phyloP scores from a whole-genome alignment of 35 echinoderm and acorn worm species.

The Acanthaster planci region DNA sequence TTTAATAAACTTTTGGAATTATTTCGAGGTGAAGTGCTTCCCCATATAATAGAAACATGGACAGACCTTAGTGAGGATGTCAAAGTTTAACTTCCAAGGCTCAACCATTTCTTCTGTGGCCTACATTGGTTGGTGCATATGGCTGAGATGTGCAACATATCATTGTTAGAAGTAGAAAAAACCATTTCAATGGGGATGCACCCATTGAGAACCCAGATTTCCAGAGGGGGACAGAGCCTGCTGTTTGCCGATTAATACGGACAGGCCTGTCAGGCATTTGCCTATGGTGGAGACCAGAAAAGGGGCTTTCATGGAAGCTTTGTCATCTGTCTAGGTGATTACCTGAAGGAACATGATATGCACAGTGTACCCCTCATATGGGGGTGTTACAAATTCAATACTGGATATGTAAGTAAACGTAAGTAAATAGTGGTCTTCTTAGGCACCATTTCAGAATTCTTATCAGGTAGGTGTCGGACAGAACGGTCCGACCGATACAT shows the following conservation, averaged over 20 bases:
- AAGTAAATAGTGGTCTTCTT: slow-evolving; percentile 37
- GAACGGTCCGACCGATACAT: too few relatives aligned
- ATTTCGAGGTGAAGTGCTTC: slow-evolving; percentile 27
- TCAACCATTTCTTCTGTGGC: slow-evolving; percentile 60
- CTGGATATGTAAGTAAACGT: neutral
- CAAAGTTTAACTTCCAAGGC: neutral
- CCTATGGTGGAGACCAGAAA: slow-evolving; percentile 56
- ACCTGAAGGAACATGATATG: slow-evolving; percentile 10
- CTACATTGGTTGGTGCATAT: slow-evolving; percentile 60
- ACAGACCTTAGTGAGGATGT: slow-evolving; percentile 31
- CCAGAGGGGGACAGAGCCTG: slow-evolving; percentile 16
- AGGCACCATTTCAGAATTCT: too few relatives aligned
- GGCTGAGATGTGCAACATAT: slow-evolving; percentile 18
- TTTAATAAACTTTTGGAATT: slow-evolving; percentile 42
- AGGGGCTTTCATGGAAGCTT: slow-evolving; percentile 46
- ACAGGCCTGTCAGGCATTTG: slow-evolving; percentile 53
- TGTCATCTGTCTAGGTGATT: neutral
- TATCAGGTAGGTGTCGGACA: too few relatives aligned
- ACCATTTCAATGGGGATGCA: slow-evolving; percentile 40
- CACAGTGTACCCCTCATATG: slow-evolving; percentile 35
- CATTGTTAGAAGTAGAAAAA: slow-evolving; percentile 8
- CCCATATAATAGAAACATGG: slow-evolving; percentile 3
- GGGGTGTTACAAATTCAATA: slow-evolving; percentile 21
- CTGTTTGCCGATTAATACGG: slow-evolving; percentile 25
- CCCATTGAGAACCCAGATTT: slow-evolving; percentile 39